Base-by-base conservation (phyloP, 1,140 invertebrate species). In the Bombus confusus region DNA sequence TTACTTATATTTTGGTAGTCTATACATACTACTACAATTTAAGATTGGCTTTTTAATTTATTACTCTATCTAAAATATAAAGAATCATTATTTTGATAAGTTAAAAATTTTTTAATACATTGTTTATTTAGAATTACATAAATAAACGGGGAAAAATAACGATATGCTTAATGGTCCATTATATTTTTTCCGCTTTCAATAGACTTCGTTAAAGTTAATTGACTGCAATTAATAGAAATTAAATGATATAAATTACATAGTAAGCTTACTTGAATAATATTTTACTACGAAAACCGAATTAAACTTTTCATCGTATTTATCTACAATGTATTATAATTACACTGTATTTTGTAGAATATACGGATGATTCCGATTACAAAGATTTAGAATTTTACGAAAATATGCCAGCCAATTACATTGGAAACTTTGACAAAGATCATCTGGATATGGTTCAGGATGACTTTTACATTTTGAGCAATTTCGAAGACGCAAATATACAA, bases 381-480 rank as follows among this genome's bases (percentile, higher is more conserved):
- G 88, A 93, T 75, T 87, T 92, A 69, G 90, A 92, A 78, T 89
- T 92, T 77, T 92, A 93, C 47, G 89, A 93, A 62, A 91, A 93
- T 66, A 79, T 90, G 59, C 75, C 88, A 43, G 74, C 84, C 0
- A 62, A 68, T 31, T 88, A 77, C 75, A 87, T 80, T 66, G 74
- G 18, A 52, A 87, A 37, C 73, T 88, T 74, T 15, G 41, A 82
- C 15, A 78, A 83, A 59, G 47, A 86, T 68, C 66, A 85, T 25
- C n/a, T 75, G 37, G 73, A 31, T 47, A 78, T 31, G n/a, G 28
- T 22, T 66, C 76, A 87, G 28, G 92, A 94, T 37, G 92, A 93
- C 71, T 92, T 93, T 87, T 93, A 93, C 43, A 89, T 91, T 28
- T 64, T 88, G 28, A 88, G 85, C 18, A 91, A 91, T 43, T 83